Conservation (phyloP, 1,140 invertebrate species). For the Drosophila melanogaster region DNA sequence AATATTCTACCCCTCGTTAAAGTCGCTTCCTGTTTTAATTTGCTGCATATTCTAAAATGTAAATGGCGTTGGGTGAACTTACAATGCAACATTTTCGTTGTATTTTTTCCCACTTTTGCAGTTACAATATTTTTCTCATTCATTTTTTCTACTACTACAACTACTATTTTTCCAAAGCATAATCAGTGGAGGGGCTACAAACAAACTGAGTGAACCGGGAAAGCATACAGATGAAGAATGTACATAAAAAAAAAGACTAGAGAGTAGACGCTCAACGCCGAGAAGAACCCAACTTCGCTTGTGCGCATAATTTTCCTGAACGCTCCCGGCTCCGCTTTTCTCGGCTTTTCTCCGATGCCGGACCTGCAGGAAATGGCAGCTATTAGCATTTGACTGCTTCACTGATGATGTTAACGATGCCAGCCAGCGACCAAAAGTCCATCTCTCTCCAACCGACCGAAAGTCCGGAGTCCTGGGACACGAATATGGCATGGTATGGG, state of each 20-base stretch:
- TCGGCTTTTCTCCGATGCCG: slow-evolving; percentile 39
- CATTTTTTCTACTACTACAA: background rate
- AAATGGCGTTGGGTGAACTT: slow-evolving; percentile 46
- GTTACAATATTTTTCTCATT: slow-evolving; percentile 34
- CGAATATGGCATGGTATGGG: background rate
- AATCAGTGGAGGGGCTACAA: slow-evolving; percentile 62
- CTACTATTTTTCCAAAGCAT: slow-evolving; percentile 25
- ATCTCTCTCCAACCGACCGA: slow-evolving; percentile 32
- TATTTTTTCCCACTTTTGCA: slow-evolving; percentile 20
- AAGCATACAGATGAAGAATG: slow-evolving; percentile 34
- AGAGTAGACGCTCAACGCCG: slow-evolving; percentile 5
- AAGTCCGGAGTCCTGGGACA: slow-evolving; percentile 9
- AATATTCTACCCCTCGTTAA: slow-evolving; percentile 45
- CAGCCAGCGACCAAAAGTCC: slow-evolving; percentile 38
- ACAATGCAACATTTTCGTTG: slow-evolving; percentile 70
- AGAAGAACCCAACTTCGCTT: slow-evolving; percentile 64
- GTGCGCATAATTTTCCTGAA: slow-evolving; percentile 81
- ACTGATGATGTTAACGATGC: slow-evolving; percentile 81
- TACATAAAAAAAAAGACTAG: slow-evolving; percentile 10
- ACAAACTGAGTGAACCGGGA: slow-evolving; percentile 52
- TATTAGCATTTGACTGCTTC: slow-evolving; percentile 82
- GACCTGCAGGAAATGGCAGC: slow-evolving; percentile 80
- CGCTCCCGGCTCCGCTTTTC: slow-evolving; percentile 23
- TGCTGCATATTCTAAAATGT: slow-evolving; percentile 78
- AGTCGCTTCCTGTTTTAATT: slow-evolving; percentile 67